These are phyloP conservation scores for Paratilapia polleni DNA, from an alignment of 2,113 vertebrate species.

Conservation along the genomic window DNA sequence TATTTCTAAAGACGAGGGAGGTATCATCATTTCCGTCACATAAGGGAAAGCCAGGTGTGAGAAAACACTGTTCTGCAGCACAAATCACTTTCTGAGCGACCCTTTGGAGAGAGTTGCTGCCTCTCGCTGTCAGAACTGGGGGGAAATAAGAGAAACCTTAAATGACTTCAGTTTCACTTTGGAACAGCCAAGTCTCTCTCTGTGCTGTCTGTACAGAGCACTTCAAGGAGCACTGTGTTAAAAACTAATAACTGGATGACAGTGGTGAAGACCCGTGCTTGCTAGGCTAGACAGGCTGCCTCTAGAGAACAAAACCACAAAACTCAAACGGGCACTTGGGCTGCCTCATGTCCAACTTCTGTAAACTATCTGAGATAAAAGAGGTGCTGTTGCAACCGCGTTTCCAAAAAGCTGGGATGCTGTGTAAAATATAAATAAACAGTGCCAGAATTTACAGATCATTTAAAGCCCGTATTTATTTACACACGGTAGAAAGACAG, in stretches of 20 bases:
- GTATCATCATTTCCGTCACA: constrained; percentile 40
- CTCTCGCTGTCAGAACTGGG: constrained; percentile 40
- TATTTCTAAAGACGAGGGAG: constrained; percentile 38
- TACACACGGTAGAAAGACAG: too few species aligned
- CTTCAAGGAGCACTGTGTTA: constrained; percentile 26
- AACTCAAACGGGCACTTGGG: constrained; percentile 2
- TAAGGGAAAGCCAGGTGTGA: constrained; percentile 42
- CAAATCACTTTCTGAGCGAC: constrained; percentile 53
- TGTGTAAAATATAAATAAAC: too few species aligned
- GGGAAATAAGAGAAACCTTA: constrained; percentile 53
- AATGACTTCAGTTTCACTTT: constrained; percentile 56
- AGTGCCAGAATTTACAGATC: too few species aligned
- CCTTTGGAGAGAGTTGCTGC: constrained; percentile 39
- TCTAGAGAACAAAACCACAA: constrained; percentile 14
- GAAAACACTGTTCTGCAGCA: constrained; percentile 42
- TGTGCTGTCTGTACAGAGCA: constrained; percentile 33
- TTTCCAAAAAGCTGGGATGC: too few species aligned
- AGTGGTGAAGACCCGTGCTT: constrained; percentile 30
- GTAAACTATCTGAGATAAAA: not conserved
- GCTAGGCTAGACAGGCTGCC: constrained; percentile 1
- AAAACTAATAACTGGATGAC: constrained; percentile 60
- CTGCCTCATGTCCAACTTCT: not conserved
- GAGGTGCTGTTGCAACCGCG: not conserved
- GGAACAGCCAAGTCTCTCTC: constrained; percentile 27
- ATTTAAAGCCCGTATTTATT: too few species aligned